These are phyloP conservation scores for Jordanella pulchra DNA, from an alignment of 2,797 vertebrate genomes.

Conservation along the genomic window DNA sequence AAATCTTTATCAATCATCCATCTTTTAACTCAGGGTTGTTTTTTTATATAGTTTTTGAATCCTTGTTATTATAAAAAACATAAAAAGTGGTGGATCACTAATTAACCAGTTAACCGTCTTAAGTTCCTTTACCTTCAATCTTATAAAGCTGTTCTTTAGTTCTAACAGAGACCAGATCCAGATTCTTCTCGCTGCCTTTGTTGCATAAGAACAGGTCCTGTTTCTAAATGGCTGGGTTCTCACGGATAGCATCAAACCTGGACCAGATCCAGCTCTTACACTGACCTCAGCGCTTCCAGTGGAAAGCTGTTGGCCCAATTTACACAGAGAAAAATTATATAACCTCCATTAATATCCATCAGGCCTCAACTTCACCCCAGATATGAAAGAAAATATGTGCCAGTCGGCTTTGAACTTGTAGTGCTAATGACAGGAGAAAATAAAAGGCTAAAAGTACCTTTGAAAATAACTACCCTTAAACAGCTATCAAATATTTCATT, in stretches of 20 bases:
- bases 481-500: no score
- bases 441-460: no score
- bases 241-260: constrained; percentile 22
- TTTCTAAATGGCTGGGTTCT: constrained; percentile 12
- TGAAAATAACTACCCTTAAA: no score
- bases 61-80: not conserved
- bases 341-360: constrained; percentile 26
- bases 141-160: constrained; percentile 1
- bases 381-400: constrained; percentile 6
- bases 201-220: not conserved
- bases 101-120: not conserved
- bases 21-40: no score
- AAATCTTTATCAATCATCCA: no score
- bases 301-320: constrained; percentile 13
- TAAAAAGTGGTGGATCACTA: not conserved
- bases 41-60: no score
- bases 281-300: not conserved
- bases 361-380: constrained; percentile 19
- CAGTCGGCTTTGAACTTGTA: not conserved
- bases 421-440: not conserved
- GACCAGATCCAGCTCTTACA: constrained; percentile 14
- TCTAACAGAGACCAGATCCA: not conserved
- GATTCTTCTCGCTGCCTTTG: constrained; percentile 15
- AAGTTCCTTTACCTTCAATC: not conserved
- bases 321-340: constrained; percentile 26